These are phyloP conservation scores for Xyrichtys novacula DNA, from an alignment of 2,797 vertebrate genomes.

Conservation along the genomic window DNA sequence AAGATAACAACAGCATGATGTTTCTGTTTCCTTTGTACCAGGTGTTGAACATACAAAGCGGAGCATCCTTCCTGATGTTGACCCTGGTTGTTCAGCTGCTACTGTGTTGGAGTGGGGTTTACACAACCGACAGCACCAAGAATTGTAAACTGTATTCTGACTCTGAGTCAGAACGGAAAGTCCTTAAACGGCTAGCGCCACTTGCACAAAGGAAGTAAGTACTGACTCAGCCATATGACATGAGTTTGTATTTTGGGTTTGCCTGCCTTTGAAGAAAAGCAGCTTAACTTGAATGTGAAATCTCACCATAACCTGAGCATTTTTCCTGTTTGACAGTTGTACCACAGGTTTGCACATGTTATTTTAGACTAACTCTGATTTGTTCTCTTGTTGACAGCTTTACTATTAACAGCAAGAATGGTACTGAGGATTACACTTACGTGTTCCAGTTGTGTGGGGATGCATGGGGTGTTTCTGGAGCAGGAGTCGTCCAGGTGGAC, in stretches of 20 bases:
- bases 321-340: neutral
- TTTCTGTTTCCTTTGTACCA: constrained; percentile 16
- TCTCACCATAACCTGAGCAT: neutral
- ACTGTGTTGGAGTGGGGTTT: constrained; percentile 56
- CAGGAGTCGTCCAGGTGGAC: constrained; percentile 88
- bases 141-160: constrained; percentile 67
- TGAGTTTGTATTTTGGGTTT: constrained; percentile 7
- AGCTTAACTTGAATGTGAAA: neutral
- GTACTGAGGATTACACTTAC: constrained; percentile 84
- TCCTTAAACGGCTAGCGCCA: constrained; percentile 72
- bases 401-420: neutral
- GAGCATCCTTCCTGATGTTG: constrained; percentile 54
- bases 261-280: neutral
- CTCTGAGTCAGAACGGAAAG: constrained; percentile 24
- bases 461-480: constrained; percentile 75
- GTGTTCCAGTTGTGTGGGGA: constrained; percentile 91
- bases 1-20: too few species aligned
- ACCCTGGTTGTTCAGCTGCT: constrained; percentile 69
- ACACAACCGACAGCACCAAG: constrained; percentile 46
- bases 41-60: constrained; percentile 35
- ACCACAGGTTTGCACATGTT: neutral
- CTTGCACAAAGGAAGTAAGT: constrained; percentile 79
- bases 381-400: constrained; percentile 70
- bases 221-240: neutral
- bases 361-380: constrained; percentile 4